Evolutionary conservation across 2,113 vertebrate species (phyloP).

Genomic region (Cebus imitator): DNA sequence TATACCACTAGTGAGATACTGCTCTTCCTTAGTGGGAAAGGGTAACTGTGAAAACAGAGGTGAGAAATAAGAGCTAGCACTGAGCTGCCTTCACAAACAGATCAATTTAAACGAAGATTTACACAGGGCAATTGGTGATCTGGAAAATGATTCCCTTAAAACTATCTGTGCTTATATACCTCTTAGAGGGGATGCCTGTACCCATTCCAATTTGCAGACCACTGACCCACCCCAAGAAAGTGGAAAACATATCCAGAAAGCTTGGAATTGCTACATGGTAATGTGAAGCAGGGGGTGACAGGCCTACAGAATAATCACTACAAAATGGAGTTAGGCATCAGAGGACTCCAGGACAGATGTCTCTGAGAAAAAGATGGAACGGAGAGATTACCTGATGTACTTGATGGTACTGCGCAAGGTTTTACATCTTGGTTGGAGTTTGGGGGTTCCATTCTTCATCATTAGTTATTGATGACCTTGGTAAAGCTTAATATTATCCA

Average conservation of each 20-base stretch:
- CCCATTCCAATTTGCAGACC: neutral
- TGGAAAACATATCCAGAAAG: neutral
- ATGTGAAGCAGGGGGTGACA: neutral
- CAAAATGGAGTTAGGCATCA: neutral
- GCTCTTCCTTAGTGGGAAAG: neutral
- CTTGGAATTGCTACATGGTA: neutral
- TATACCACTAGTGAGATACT: neutral
- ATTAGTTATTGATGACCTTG: neutral
- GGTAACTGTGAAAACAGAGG: neutral
- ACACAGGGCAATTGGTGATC: neutral
- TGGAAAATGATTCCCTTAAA: constrained; percentile 33
- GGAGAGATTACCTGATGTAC: neutral
- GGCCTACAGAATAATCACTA: neutral
- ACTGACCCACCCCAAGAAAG: neutral
- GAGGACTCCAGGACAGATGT: neutral
- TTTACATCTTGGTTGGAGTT: neutral
- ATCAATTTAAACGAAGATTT: neutral
- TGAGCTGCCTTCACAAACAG: neutral
- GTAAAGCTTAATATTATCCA: neutral
- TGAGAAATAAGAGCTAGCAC: neutral
- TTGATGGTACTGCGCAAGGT: neutral
- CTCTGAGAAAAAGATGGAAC: neutral
- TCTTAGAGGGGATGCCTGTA: neutral
- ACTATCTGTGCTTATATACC: neutral
- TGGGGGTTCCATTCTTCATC: neutral